Conservation (phyloP, 2,113 vertebrate species). For the Cyphomyrus plagiostoma region DNA sequence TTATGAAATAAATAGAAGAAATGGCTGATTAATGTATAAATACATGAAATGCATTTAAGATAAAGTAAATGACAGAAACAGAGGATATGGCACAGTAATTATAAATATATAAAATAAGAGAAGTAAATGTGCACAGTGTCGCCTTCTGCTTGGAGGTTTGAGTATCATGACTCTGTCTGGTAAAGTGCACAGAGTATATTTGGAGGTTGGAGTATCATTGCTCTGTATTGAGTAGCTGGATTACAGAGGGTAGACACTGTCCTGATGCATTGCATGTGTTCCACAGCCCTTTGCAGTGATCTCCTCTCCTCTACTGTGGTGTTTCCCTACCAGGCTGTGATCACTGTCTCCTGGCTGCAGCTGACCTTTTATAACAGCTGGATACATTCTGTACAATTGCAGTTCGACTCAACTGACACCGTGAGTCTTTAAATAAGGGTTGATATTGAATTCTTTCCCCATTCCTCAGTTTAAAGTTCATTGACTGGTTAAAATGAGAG, state of each 20-base stretch:
- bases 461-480: not conserved
- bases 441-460: not conserved
- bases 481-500: not conserved
- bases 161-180: not conserved
- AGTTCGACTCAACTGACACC: not conserved
- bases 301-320: not conserved
- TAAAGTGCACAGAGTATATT: not conserved
- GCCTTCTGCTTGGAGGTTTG: not conserved
- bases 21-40: not conserved
- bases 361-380: not conserved
- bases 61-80: not conserved
- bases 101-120: not conserved
- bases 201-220: not conserved
- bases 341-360: not conserved
- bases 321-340: not conserved
- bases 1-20: not conserved
- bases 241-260: not conserved
- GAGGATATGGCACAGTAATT: not conserved
- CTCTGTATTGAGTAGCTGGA: not conserved
- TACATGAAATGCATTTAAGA: not conserved
- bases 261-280: not conserved
- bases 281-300: not conserved
- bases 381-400: not conserved
- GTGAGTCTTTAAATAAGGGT: not conserved
- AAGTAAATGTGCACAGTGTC: not conserved